These are phyloP conservation scores for Polypterus bichir DNA, from an alignment of 2,113 vertebrate species.

Conservation along the genomic window DNA sequence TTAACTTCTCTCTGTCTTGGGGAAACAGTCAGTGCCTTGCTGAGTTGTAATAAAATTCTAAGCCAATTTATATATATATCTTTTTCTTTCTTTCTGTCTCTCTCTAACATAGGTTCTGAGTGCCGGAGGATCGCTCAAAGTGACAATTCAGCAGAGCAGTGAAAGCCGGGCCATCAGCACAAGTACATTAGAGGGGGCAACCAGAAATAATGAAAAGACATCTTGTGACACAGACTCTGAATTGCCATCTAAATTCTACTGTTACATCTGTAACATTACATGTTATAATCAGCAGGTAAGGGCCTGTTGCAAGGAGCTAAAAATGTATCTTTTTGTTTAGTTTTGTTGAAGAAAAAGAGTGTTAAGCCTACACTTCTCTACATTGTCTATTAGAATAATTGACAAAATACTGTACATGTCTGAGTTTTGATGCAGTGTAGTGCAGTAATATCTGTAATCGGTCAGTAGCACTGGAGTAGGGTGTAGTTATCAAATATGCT, in stretches of 20 bases:
- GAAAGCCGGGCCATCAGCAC: slow-evolving; percentile 80
- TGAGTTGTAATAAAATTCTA: not conserved
- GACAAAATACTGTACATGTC: too few relatives aligned
- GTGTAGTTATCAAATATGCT: too few relatives aligned
- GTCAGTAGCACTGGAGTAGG: too few relatives aligned
- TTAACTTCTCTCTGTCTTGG: not conserved
- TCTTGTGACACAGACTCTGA: slow-evolving; percentile 27
- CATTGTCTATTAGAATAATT: too few relatives aligned
- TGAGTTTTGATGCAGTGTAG: too few relatives aligned
- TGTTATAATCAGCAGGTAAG: slow-evolving; percentile 80
- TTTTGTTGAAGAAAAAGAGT: too few relatives aligned
- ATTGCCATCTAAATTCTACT: slow-evolving; percentile 71
- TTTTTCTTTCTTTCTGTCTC: not conserved
- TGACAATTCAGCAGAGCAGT: slow-evolving; percentile 85
- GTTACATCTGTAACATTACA: slow-evolving; percentile 83
- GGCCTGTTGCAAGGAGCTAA: not conserved
- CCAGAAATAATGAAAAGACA: slow-evolving; percentile 25
- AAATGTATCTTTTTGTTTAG: too few relatives aligned
- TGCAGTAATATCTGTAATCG: too few relatives aligned
- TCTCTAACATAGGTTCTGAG: slow-evolving; percentile 47
- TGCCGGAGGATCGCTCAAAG: slow-evolving; percentile 71
- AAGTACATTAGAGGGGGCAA: slow-evolving; percentile 33
- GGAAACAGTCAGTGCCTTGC: not conserved
- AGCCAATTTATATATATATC: not conserved
- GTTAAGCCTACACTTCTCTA: too few relatives aligned